These are phyloP conservation scores for Synanthedon myopaeformis DNA, from an alignment of 2,888 invertebrate genomes.

Conservation along the genomic window DNA sequence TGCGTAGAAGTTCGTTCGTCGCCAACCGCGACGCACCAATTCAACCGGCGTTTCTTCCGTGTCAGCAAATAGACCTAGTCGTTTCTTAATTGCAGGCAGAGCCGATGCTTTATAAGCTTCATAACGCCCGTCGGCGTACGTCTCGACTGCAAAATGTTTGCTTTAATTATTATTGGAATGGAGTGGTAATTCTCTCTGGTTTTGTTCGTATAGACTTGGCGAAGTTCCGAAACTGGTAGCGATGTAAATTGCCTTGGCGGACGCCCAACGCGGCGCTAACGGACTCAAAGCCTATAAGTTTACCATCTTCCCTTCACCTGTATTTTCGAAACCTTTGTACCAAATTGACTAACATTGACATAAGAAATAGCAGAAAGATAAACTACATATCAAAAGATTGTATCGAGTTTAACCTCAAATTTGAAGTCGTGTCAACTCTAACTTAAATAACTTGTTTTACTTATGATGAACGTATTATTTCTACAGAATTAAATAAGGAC, in stretches of 20 bases:
- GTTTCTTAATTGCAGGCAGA: slow-evolving; percentile 65
- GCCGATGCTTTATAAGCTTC: slow-evolving; percentile 68
- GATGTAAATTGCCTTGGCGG: slow-evolving; percentile 70
- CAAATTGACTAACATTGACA: too few relatives aligned
- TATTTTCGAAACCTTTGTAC: background rate
- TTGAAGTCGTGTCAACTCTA: too few relatives aligned
- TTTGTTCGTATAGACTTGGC: slow-evolving; percentile 72
- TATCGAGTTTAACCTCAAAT: too few relatives aligned
- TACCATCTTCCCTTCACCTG: slow-evolving; percentile 19
- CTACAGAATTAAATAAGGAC: too few relatives aligned
- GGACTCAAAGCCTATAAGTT: slow-evolving; percentile 38
- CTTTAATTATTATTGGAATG: slow-evolving; percentile 72
- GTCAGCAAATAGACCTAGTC: slow-evolving; percentile 65
- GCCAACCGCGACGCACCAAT: slow-evolving; percentile 53
- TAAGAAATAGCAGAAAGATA: background rate
- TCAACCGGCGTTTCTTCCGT: slow-evolving; percentile 64
- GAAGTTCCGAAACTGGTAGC: slow-evolving; percentile 70
- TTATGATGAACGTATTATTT: too few relatives aligned
- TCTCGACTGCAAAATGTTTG: slow-evolving; percentile 66
- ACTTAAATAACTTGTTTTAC: too few relatives aligned
- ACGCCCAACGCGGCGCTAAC: slow-evolving; percentile 66
- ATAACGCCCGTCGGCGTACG: slow-evolving; percentile 61
- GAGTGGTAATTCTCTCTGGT: slow-evolving; percentile 68
- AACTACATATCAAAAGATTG: background rate
- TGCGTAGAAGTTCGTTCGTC: slow-evolving; percentile 10